phyloP scores from a whole-genome alignment of 2,888 invertebrate genomes.

The Eristalinus sepulchralis region DNA sequence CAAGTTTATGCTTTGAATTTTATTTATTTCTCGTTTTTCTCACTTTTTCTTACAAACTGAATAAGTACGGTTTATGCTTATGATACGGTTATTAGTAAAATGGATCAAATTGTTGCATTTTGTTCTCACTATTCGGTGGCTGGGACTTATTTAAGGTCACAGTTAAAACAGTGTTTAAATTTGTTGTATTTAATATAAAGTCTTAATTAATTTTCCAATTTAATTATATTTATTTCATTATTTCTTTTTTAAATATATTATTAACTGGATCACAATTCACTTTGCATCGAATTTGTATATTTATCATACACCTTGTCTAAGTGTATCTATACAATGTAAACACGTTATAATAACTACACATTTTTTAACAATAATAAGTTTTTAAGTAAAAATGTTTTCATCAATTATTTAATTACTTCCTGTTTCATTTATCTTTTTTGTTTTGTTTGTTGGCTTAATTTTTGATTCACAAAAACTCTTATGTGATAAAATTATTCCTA shows the following conservation, averaged over 20 bases:
- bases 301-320: conserved; percentile 67
- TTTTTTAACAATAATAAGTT: conserved; percentile 29
- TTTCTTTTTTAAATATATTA: conserved; percentile 21
- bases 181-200: conserved; percentile 43
- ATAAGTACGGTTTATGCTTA: conserved; percentile 9
- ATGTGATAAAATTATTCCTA: conserved; percentile 22
- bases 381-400: conserved; percentile 1
- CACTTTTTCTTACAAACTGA: conserved; percentile 19
- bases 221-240: background rate
- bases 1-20: background rate
- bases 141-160: background rate
- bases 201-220: conserved; percentile 36
- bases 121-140: background rate
- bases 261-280: conserved; percentile 79
- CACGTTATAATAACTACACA: conserved; percentile 30
- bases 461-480: conserved; percentile 37
- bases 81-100: conserved; percentile 8
- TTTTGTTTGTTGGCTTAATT: background rate
- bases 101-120: conserved; percentile 1
- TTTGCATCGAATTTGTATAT: conserved; percentile 78
- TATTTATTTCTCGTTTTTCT: conserved; percentile 7
- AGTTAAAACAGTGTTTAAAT: background rate
- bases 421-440: background rate
- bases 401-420: background rate
- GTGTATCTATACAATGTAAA: conserved; percentile 51